phyloP scores from a whole-genome alignment of 2,888 invertebrate species.

The Drosophila buzzatii region DNA sequence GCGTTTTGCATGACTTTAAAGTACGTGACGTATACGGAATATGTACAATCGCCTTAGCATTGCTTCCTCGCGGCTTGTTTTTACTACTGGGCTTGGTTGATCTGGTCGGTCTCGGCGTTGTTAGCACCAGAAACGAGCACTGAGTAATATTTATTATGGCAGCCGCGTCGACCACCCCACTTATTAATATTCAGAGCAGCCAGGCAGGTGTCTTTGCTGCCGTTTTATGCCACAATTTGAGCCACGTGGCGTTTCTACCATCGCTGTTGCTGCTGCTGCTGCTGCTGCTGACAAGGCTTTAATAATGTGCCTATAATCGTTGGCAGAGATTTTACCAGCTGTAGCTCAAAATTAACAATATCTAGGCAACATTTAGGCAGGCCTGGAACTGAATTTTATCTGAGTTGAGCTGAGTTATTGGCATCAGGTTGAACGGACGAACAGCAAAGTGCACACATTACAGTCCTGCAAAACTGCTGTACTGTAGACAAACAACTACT shows the following conservation, averaged over 20 bases:
- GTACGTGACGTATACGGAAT: conserved; percentile 54
- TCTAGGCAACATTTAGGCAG: conserved; percentile 32
- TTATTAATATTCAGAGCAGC: conserved; percentile 76
- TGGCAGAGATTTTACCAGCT: conserved; percentile 47
- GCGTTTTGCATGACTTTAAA: conserved; percentile 8
- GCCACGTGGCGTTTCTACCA: conserved; percentile 48
- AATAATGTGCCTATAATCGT: conserved; percentile 55
- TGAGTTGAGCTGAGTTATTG: conserved; percentile 47
- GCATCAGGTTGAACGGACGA: conserved; percentile 23
- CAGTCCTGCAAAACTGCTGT: conserved; percentile 20
- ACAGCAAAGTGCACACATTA: conserved; percentile 20
- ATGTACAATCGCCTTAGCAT: conserved; percentile 30
- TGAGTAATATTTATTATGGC: conserved; percentile 67
- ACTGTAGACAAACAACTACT: conserved; percentile 29
- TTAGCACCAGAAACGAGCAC: conserved; percentile 22
- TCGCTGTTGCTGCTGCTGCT: conserved; percentile 8
- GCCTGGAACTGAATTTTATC: conserved; percentile 15
- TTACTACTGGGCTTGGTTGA: conserved; percentile 20
- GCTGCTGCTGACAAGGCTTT: conserved; percentile 47
- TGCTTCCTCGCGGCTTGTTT: neutral
- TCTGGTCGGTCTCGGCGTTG: conserved; percentile 15
- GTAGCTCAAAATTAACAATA: conserved; percentile 51
- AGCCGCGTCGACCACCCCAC: conserved; percentile 42
- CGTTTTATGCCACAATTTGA: conserved; percentile 78
- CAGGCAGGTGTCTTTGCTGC: conserved; percentile 72